These are phyloP conservation scores for Clistopyga incitator DNA, from an alignment of 2,888 invertebrate species.

Conservation along the genomic window DNA sequence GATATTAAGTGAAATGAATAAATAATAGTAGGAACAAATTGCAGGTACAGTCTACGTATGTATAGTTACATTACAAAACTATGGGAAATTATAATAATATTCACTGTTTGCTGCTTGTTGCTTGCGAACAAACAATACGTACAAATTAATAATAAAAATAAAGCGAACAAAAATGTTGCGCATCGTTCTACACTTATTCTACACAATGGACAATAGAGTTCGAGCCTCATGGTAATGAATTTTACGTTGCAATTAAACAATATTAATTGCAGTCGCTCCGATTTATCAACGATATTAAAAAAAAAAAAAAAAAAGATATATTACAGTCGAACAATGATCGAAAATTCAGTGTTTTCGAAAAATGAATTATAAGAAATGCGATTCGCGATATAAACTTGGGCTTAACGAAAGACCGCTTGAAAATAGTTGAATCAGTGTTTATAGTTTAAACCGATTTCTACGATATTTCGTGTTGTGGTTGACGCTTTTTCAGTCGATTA, in stretches of 20 bases:
- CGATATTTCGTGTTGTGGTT: too few species aligned
- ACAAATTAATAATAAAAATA: conserved; percentile 45
- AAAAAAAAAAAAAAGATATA: not conserved
- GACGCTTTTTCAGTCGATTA: too few species aligned
- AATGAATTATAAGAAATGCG: not conserved
- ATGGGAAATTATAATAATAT: conserved; percentile 44
- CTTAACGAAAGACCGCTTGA: not conserved
- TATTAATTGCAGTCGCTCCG: not conserved
- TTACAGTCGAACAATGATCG: not conserved
- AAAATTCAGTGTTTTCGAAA: not conserved
- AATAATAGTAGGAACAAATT: conserved; percentile 75
- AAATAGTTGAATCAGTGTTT: too few species aligned
- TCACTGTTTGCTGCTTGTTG: conserved; percentile 7
- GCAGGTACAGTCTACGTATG: conserved; percentile 74
- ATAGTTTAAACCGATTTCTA: too few species aligned
- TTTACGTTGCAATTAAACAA: not conserved
- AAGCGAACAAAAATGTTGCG: conserved; percentile 14
- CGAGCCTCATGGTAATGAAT: conserved; percentile 40
- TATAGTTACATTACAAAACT: conserved; percentile 57
- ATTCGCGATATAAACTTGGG: conserved; percentile 2
- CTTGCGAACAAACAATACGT: conserved; percentile 10
- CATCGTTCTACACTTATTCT: conserved; percentile 16
- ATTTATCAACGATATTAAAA: not conserved
- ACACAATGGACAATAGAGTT: conserved; percentile 41
- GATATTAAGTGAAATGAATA: conserved; percentile 71